phyloP scores from a whole-genome alignment of 2,797 vertebrate species.

The Myripristis jacobus region DNA sequence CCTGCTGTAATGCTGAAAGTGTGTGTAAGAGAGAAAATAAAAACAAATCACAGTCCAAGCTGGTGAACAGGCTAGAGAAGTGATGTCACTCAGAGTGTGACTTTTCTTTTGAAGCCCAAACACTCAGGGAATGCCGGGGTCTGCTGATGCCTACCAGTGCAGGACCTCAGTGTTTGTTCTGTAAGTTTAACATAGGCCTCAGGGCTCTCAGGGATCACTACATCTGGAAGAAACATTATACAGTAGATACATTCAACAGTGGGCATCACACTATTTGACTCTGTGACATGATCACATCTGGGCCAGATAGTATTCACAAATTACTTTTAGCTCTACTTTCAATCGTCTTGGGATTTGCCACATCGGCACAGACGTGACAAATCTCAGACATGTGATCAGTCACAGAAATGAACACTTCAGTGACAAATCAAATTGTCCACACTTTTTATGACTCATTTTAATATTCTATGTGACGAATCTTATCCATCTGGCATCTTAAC shows the following conservation, averaged over 20 bases:
- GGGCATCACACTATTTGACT: constrained; percentile 25
- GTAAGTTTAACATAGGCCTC: constrained; percentile 94
- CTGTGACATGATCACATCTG: background rate
- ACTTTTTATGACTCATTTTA: background rate
- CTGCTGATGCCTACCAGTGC: constrained; percentile 87
- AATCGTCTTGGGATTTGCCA: background rate
- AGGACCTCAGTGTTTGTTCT: constrained; percentile 90
- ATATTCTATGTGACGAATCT: background rate
- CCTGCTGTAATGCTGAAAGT: constrained; percentile 45
- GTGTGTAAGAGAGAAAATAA: constrained; percentile 59
- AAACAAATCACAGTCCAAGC: constrained; percentile 74
- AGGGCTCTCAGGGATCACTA: constrained; percentile 92
- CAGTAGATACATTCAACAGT: constrained; percentile 75
- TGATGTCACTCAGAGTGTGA: constrained; percentile 49
- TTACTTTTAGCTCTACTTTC: background rate
- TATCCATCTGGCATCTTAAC: background rate
- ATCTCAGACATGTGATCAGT: background rate
- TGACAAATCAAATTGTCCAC: background rate
- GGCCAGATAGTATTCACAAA: background rate
- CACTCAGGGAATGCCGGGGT: constrained; percentile 69
- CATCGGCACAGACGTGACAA: too few relatives aligned
- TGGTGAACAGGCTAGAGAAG: constrained; percentile 58
- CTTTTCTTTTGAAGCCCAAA: constrained; percentile 64
- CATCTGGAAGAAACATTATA: constrained; percentile 92
- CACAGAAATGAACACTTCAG: constrained; percentile 4